Conservation (phyloP, 2,113 vertebrate genomes). For the Ptyas mucosa region DNA sequence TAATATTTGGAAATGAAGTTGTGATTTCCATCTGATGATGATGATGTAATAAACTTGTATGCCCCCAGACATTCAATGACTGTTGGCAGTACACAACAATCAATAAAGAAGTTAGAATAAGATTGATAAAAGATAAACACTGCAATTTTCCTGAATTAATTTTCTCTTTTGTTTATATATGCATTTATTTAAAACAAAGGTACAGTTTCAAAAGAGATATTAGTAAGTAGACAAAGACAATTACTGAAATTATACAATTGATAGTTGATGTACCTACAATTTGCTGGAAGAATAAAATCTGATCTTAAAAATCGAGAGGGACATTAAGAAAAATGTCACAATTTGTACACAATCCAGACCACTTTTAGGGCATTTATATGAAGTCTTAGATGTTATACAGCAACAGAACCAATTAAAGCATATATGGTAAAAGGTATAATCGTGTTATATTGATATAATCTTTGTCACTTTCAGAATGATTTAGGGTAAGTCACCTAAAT, state of each 20-base stretch:
- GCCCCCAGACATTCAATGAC: not conserved
- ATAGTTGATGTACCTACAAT: not conserved
- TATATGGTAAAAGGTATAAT: not conserved
- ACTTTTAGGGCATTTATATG: not conserved
- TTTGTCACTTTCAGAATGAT: not conserved
- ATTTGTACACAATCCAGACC: not conserved
- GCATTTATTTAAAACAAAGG: not conserved
- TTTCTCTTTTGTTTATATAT: not conserved
- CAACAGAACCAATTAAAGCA: not conserved
- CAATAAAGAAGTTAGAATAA: not conserved
- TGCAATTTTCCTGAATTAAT: not conserved
- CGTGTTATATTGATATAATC: not conserved
- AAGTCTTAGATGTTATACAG: not conserved
- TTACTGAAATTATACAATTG: not conserved
- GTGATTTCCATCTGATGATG: not conserved
- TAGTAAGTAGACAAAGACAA: not conserved
- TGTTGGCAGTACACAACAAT: not conserved
- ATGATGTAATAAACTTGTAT: not conserved
- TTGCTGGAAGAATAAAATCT: not conserved
- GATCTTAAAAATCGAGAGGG: not conserved
- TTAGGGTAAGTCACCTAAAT: not conserved
- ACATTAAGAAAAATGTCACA: not conserved
- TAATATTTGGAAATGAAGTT: not conserved
- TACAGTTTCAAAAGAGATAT: not conserved
- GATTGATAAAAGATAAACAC: not conserved